Evolutionary conservation across 1,140 invertebrate species (phyloP).

Genomic region (Anastrepha ludens): DNA sequence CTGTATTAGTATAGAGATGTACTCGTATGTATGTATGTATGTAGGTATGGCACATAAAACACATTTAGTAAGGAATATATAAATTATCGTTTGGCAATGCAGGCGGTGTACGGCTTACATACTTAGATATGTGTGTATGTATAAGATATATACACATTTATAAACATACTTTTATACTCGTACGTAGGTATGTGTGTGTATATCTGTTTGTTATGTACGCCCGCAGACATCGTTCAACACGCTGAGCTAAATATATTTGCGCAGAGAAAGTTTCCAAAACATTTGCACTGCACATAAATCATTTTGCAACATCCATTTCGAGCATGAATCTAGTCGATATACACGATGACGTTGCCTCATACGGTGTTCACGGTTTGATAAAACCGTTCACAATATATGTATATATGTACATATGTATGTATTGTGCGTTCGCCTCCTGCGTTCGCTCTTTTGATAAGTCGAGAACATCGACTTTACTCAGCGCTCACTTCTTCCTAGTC

Average conservation of each 20-base stretch:
- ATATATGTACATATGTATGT: too few relatives aligned
- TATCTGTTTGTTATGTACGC: background rate
- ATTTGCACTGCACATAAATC: slow-evolving; percentile 52
- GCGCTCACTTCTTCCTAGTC: too few relatives aligned
- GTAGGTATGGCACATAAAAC: too few relatives aligned
- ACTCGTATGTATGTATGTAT: background rate
- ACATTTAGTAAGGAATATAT: too few relatives aligned
- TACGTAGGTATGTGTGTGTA: background rate
- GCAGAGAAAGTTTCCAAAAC: slow-evolving; percentile 43
- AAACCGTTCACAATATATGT: background rate
- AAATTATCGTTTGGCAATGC: too few relatives aligned
- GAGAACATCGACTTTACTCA: too few relatives aligned
- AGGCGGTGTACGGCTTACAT: too few relatives aligned
- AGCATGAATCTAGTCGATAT: background rate
- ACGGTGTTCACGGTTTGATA: background rate
- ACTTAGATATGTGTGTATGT: background rate
- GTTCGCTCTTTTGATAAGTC: too few relatives aligned
- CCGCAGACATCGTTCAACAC: slow-evolving; percentile 18
- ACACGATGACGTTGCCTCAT: background rate
- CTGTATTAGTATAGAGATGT: background rate
- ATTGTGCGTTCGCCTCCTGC: too few relatives aligned
- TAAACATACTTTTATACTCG: too few relatives aligned
- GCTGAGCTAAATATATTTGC: background rate
- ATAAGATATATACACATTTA: background rate
- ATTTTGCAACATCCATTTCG: slow-evolving; percentile 56